Base-by-base conservation (phyloP, 1,140 invertebrate genomes). In the Drosophila burlai region DNA sequence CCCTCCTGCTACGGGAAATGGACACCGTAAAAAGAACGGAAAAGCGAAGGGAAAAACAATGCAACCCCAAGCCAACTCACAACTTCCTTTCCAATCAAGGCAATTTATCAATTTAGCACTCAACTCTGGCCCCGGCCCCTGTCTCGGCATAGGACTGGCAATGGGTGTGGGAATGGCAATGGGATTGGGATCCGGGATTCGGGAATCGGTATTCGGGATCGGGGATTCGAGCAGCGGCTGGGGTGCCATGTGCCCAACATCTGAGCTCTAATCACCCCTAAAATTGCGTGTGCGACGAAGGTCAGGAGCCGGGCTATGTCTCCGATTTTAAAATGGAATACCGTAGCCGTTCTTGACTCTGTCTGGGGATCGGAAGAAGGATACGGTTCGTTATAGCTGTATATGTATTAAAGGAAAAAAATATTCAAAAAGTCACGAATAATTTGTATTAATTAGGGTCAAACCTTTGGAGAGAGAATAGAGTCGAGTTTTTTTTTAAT, bases 81-180 rank as follows among this genome's bases (percentile, higher is more conserved):
- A 87, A 83, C 83, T 85, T 85, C 82, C 82, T 87, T 87, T 86
- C 83, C 83, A 86, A 86, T 86, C 77, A 83, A 76, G 80, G 83
- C 83, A 89, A 87, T 87, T 87, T 87, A 89, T 87, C 83, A 87
- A 87, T 89, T 87, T 89, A 87, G 86, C 83, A 87, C 83, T 87
- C 83, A 68, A 87, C 80, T 73, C 68, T 52, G 67, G 47, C 63
- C 63, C 81, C 40, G 49, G 42, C 62, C 34, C 34, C 34, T 10
- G 31, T 2, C 31, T 3, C 38, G 66, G 43, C 40, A 58, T 42
- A 67, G 66, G 38, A 24, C 36, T 34, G 38, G 42, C 16, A 71
- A 21, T 67, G 49, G 62, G 40, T 46, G 29, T 47, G 16, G 47
- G 26, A 24, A 40, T 24, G 29, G 42, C 7, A 69, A 5, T 50